Evolutionary conservation across 2,888 invertebrate species (phyloP), one percentile per base, ranked within the genome.

Genomic region (Loripinus fragilis): DNA sequence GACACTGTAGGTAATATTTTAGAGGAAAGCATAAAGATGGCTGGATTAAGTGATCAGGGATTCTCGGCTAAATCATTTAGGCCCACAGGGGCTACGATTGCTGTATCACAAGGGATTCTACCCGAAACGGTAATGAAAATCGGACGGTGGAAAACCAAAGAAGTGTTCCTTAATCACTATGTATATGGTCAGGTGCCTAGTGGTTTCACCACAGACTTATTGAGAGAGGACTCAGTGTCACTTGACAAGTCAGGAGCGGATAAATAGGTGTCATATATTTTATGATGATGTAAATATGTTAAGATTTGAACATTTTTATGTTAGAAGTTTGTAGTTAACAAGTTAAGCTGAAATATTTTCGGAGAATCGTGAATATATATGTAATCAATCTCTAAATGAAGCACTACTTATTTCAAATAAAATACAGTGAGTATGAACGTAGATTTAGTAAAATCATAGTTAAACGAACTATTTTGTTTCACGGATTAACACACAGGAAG

Each of bases 51-150:
- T 15, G 45, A 45, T 20, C 15, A 15, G 25, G 45, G 41, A 20
- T 72, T 30, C 30, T 30, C 42, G 2, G 45, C 72, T 25, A 72
- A 65, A 30, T 65, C 64, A 30, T 42, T 65, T 35, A 17, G 42
- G 8, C 65, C 72, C 5, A 72, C 65, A 3, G 72, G 42, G 3
- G 48, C 65, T 42, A 42, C 45, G 12, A 10, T 65, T 20, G 72
- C 65, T 1, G 48, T 64, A 12, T 20, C 60, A 8, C 25, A 17
- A 7, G 72, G 45, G 15, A 15, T 72, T 28, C 12, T 15, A 20
- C 64, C 64, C 8, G 65, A 72, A 30, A 72, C 45, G 41, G 70
- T 70, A 17, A 70, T 48, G 70, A 70, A 70, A 30, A 30, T 70
- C 3, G 72, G 65, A 8, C 10, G 65, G 28, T 72, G 72, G 65